Conservation (phyloP, 1,140 invertebrate species). For the Caenorhabditis briggsae region DNA sequence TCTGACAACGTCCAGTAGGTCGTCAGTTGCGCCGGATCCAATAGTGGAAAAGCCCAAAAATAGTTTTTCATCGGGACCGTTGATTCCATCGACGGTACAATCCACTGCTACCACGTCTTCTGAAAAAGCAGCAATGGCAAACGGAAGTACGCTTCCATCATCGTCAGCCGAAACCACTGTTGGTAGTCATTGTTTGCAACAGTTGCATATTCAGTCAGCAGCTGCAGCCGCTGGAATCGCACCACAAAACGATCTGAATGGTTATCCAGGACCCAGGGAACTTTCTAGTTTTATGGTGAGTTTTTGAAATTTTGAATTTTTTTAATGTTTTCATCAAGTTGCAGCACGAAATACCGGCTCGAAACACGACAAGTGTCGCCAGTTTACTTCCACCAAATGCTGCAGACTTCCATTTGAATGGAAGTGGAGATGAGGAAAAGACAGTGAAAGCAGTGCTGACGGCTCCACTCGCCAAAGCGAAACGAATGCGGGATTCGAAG, state of each 20-base stretch:
- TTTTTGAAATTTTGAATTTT: background rate
- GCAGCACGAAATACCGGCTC: constrained; percentile 41
- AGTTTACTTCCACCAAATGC: background rate
- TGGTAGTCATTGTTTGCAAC: constrained; percentile 30
- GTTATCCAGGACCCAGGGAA: constrained; percentile 5
- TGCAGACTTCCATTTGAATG: constrained; percentile 19
- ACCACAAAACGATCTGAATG: background rate
- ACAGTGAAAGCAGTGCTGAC: constrained; percentile 38
- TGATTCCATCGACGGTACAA: constrained; percentile 1
- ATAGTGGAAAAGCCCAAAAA: constrained; percentile 27
- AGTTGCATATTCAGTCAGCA: constrained; percentile 36
- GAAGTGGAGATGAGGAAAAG: constrained; percentile 45
- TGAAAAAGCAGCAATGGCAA: background rate
- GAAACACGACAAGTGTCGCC: constrained; percentile 41
- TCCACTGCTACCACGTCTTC: constrained; percentile 8
- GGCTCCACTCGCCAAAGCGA: constrained; percentile 17
- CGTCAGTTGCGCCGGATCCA: constrained; percentile 52
- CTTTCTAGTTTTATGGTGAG: constrained; percentile 34
- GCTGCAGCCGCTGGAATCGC: background rate
- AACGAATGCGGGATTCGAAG: constrained; percentile 24
- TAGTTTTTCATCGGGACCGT: background rate
- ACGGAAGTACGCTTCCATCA: constrained; percentile 21
- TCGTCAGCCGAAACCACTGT: constrained; percentile 16
- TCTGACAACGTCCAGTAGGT: constrained; percentile 59
- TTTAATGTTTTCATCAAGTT: background rate